Base-by-base conservation (phyloP, 2,888 invertebrate species). In the Tholera decimalis region DNA sequence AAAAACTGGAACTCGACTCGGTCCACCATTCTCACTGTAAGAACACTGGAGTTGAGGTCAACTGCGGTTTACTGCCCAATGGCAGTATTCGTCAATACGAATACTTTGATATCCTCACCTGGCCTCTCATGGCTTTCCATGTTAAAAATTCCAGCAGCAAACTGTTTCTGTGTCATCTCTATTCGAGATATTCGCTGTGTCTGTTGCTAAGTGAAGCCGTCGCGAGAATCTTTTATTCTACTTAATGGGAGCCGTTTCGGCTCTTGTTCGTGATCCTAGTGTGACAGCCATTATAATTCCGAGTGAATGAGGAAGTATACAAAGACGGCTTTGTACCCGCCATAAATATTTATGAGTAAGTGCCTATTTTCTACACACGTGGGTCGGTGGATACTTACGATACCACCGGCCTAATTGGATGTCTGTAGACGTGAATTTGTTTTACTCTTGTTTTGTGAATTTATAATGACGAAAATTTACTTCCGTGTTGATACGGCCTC, bases 301-400 rank as follows among this genome's bases (percentile, higher is more conserved):
- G 83, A 88, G 89, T 92, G 93, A 93, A 95, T 94, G 91, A 93
- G 91, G 91, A 92, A 92, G 91, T 91, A 80, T 90, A 94, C 92
- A 94, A 94, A 93, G 92, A 90, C 86, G 89, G 91, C 91, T 91
- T 94, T 94, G 94, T 94, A 86, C 87, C 81, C 84, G 85, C 88
- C 83, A 94, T 95, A 92, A 95, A 95, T 95, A 95, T 95, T 93
- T 93, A 95, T 95, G 92, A 94, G 92, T 87, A 89, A 92, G 90
- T 92, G 91, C 85, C 90, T 93, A 92, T 94, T 94, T 93, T 93
- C 91, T 86, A 90, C 86, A 92, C 92, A 92, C 91, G 92, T 93
- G 93, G 92, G 91, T 87, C 85, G 92, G 89, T 91, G 92, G 93
- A 93, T 93, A 94, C 93, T 93, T 92, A 93, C 92, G 92, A 92